Percentiles rank a stretch among this genome's conserved stretches.
Evolutionary conservation across 2,888 invertebrate species (phyloP).

Genomic region (Caenorhabditis sp.): DNA sequence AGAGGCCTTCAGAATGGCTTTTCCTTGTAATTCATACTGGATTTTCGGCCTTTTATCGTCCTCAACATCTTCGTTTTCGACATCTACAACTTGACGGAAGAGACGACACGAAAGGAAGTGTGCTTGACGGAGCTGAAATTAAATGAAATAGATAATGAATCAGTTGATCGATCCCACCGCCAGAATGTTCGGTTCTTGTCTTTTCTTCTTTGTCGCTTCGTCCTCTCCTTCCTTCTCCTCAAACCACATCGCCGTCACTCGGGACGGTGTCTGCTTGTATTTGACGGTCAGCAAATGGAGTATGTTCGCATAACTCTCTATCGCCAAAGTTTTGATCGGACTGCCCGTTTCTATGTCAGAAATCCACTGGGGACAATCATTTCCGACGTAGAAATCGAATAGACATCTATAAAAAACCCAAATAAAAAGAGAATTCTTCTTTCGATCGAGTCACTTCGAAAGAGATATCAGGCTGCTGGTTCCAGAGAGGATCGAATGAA

Average conservation of each 20-base stretch:
- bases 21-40: conserved; percentile 42
- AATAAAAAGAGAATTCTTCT: not conserved
- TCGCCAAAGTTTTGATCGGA: conserved; percentile 42
- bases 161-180: not conserved
- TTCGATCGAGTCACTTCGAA: conserved; percentile 52
- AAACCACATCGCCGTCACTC: conserved; percentile 43
- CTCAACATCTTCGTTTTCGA: conserved; percentile 49
- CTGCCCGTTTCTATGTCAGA: conserved; percentile 35
- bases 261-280: conserved; percentile 44
- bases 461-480: conserved; percentile 45
- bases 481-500: conserved; percentile 55
- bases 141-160: not conserved
- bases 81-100: conserved; percentile 26
- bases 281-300: conserved; percentile 47
- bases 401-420: conserved; percentile 37
- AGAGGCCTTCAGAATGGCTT: conserved; percentile 33
- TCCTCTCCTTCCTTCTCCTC: conserved; percentile 52
- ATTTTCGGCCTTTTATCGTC: conserved; percentile 40
- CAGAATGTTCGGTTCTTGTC: conserved; percentile 35
- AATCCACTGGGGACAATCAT: conserved; percentile 45
- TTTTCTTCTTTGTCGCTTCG: conserved; percentile 27
- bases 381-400: conserved; percentile 52
- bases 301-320: conserved; percentile 56
- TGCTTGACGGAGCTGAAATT: conserved; percentile 42
- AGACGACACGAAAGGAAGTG: conserved; percentile 40